Percentiles rank a stretch among this genome's conserved stretches.
These are phyloP conservation scores for Cyprinodon brontotheroides DNA, from an alignment of 2,113 vertebrate species.

Conservation along the genomic window DNA sequence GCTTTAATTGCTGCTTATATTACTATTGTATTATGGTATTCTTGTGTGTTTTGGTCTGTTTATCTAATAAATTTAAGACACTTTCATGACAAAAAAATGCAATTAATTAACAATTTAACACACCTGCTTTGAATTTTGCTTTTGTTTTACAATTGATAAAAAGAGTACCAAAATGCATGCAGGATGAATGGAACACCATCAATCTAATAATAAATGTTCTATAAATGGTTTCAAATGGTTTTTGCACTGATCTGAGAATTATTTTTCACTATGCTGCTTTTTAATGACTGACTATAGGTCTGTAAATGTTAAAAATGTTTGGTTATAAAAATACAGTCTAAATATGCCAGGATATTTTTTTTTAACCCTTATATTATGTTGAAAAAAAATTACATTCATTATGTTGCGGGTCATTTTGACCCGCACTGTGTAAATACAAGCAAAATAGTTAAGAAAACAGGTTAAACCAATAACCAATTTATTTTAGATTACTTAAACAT, in stretches of 20 bases:
- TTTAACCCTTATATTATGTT: too few species aligned
- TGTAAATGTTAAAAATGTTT: neutral
- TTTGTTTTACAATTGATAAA: constrained; percentile 3
- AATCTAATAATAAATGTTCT: neutral
- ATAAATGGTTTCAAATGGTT: neutral
- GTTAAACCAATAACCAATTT: too few species aligned
- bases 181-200: neutral
- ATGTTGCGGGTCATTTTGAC: too few species aligned
- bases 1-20: too few species aligned
- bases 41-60: constrained; percentile 6
- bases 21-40: neutral
- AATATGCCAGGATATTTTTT: too few species aligned
- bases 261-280: neutral
- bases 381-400: too few species aligned
- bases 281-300: neutral
- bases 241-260: neutral
- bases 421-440: too few species aligned
- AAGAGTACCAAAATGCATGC: neutral
- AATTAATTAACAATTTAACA: neutral
- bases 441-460: too few species aligned
- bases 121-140: neutral
- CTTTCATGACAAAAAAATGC: neutral
- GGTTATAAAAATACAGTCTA: too few species aligned
- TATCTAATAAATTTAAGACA: neutral
- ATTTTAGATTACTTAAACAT: too few species aligned